Evolutionary conservation across 92 coral and sea anemone genomes (phyloP).

Genomic region (Desmophyllum pertusum): DNA sequence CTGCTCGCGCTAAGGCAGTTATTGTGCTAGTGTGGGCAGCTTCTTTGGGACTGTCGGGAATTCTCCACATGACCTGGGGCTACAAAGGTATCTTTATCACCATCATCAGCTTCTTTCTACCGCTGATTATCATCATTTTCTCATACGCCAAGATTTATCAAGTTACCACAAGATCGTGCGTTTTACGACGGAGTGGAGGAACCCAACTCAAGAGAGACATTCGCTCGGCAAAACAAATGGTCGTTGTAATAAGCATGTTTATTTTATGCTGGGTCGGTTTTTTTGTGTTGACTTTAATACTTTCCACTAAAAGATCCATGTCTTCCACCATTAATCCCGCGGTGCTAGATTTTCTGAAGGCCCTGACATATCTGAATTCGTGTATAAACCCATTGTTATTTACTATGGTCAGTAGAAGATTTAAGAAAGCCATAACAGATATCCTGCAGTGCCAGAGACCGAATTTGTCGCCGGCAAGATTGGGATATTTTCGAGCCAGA

Average conservation of each 20-base stretch:
- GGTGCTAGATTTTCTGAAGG: conserved; percentile 74
- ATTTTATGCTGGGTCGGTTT: conserved; percentile 93
- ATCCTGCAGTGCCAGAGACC: conserved; percentile 79
- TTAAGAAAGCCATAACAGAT: conserved; percentile 80
- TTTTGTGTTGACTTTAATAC: conserved; percentile 78
- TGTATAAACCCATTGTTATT: conserved; percentile 89
- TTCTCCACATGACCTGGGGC: conserved; percentile 73
- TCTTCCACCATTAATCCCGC: conserved; percentile 43
- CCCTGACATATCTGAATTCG: conserved; percentile 92
- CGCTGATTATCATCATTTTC: conserved; percentile 76
- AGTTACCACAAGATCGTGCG: conserved; percentile 73
- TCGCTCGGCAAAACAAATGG: conserved; percentile 95
- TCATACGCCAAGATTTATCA: conserved; percentile 87
- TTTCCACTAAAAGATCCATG: conserved; percentile 49
- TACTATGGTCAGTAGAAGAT: conserved; percentile 88
- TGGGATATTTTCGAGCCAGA: not conserved
- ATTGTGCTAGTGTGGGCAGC: conserved; percentile 84
- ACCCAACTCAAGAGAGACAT: conserved; percentile 84
- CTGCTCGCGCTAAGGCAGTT: conserved; percentile 75
- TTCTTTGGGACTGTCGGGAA: conserved; percentile 69
- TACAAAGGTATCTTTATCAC: conserved; percentile 81
- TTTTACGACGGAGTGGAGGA: conserved; percentile 66
- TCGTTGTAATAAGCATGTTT: conserved; percentile 83
- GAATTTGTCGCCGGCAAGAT: conserved; percentile 21
- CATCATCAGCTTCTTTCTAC: conserved; percentile 79